Evolutionary conservation across 2,888 invertebrate genomes (phyloP), one percentile per base, ranked within the genome.

Genomic region (Caenorhabditis plicata): DNA sequence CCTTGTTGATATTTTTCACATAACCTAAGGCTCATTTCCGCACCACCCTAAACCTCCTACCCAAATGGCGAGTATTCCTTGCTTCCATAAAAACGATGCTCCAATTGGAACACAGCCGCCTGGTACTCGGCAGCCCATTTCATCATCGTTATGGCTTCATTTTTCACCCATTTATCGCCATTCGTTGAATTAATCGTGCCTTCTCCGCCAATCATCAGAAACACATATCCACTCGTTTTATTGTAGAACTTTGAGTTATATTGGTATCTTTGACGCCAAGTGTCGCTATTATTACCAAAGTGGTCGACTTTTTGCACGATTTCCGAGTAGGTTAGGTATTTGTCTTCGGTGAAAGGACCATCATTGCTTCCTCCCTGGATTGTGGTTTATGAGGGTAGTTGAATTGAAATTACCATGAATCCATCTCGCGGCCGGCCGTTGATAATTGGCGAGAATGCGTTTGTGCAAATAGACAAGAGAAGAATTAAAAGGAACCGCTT

Each of bases 231-330:
- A n/a, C 48, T 43, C 2, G 49, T 41, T 38, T 50, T 47, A 36
- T 58, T 60, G 52, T 63, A 68, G 54, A 65, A 68, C 31, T 68
- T 68, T 2, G 42, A 51, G 45, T 68, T 68, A 50, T 65, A 68
- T 46, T 65, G 64, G 35, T 68, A 68, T 8, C 64, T 29, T 60
- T 68, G 66, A 39, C 31, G 31, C 66, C 66, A 66, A 7, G 55
- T 60, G 1, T 11, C 51, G 8, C 9, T 39, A 11, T 29, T 52
- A 11, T 38, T 47, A 13, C 31, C 20, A 20, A 62, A 65, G 27
- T 65, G 62, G 42, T 65, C 65, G 9, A 50, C 48, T 13, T 39
- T 20, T 32, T 62, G 62, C 4, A 39, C 32, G n/a, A 65, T 65
- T 7, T 58, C 46, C 13, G 62, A 58, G 33, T 62, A 62, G 15